Conservation (phyloP, 2,888 invertebrate genomes). For the Dioctria linearis region DNA sequence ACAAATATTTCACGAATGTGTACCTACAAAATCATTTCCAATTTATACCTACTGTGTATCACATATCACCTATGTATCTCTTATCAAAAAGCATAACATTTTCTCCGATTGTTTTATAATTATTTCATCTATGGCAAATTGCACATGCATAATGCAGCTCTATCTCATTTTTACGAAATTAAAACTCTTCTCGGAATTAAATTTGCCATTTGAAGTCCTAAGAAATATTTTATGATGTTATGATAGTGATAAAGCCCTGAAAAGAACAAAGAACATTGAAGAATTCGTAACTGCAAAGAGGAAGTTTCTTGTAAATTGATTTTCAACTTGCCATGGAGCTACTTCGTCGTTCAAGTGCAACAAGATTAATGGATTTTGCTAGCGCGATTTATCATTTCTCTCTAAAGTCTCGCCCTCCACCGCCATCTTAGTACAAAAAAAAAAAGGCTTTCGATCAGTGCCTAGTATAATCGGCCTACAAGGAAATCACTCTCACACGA, state of each 20-base stretch:
- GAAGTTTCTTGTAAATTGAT: slow-evolving; percentile 58
- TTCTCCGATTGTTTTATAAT: no score
- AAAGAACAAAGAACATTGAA: slow-evolving; percentile 9
- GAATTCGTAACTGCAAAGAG: slow-evolving; percentile 21
- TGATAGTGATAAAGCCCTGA: slow-evolving; percentile 32
- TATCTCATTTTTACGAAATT: neutral
- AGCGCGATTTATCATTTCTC: slow-evolving; percentile 58
- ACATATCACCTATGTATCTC: no score
- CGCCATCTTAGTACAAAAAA: no score
- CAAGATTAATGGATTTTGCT: slow-evolving; percentile 59
- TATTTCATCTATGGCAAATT: no score
- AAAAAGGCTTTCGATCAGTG: slow-evolving; percentile 56
- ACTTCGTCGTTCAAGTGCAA: slow-evolving; percentile 34
- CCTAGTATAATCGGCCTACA: slow-evolving; percentile 57
- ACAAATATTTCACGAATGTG: no score
- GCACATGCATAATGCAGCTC: no score
- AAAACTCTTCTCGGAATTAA: slow-evolving; percentile 15
- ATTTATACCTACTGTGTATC: no score
- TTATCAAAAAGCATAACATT: no score
- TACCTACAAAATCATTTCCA: no score
- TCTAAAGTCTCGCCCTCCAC: slow-evolving; percentile 43
- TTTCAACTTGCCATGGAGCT: slow-evolving; percentile 54
- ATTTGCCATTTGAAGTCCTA: slow-evolving; percentile 23
- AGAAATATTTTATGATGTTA: slow-evolving; percentile 32
- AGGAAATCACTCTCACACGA: slow-evolving; percentile 52